Conservation (phyloP, 2,888 invertebrate species). For the Platynereis dumerilii region DNA sequence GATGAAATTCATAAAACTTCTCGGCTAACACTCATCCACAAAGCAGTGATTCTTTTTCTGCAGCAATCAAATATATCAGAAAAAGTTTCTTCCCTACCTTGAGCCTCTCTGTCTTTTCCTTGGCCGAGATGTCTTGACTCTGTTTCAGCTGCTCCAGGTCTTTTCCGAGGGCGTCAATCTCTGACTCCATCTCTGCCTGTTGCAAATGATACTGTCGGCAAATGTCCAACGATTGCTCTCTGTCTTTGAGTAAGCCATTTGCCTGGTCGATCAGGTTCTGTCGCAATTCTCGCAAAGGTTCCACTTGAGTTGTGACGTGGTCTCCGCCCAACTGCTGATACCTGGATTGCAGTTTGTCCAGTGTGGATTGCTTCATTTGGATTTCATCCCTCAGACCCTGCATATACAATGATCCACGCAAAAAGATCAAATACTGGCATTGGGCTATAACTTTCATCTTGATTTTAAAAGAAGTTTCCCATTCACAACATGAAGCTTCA, state of each 20-base stretch:
- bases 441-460: too few species aligned
- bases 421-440: too few species aligned
- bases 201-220: slow-evolving; percentile 28
- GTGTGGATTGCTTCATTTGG: slow-evolving; percentile 77
- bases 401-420: slow-evolving; percentile 62
- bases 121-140: slow-evolving; percentile 1
- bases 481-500: too few species aligned
- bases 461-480: too few species aligned
- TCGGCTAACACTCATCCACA: too few species aligned
- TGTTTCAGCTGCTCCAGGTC: slow-evolving; percentile 52
- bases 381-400: slow-evolving; percentile 81
- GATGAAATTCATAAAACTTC: too few species aligned
- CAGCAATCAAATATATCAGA: too few species aligned
- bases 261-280: slow-evolving; percentile 18
- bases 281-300: slow-evolving; percentile 48
- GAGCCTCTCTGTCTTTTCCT: slow-evolving; percentile 1
- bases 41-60: too few species aligned
- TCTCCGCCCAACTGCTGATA: slow-evolving; percentile 19
- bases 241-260: slow-evolving; percentile 33
- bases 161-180: slow-evolving; percentile 50
- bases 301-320: background rate
- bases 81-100: too few species aligned
- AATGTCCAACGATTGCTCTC: slow-evolving; percentile 10
- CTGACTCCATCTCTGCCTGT: slow-evolving; percentile 51
- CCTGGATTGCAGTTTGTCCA: slow-evolving; percentile 63